Base-by-base conservation (phyloP, 2,797 vertebrate genomes). In the Echeneis naucrates region DNA sequence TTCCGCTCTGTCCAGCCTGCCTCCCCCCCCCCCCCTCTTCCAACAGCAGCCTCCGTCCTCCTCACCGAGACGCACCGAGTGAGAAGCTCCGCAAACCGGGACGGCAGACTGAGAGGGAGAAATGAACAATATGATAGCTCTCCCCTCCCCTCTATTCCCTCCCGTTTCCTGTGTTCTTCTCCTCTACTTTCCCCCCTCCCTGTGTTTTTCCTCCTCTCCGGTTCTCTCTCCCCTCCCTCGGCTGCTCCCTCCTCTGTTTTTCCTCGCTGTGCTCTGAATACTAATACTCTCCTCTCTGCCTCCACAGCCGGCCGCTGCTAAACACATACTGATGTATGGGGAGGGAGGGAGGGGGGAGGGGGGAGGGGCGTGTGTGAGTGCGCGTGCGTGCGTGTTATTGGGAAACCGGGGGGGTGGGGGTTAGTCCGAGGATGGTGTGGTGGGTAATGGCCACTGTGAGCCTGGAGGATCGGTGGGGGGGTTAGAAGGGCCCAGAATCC, bases 231-330 rank as follows among this genome's bases (percentile, higher is more conserved):
- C 80, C 82, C 88, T 83, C 86, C 80, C 87, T 76, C 71, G 4
- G 70, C 75, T 69, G 4, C 82, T 83, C 75, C 32, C 73, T 83
- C 77, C 69, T 64, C 60, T 60, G 63, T 79, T 78, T 75, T 78
- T 38, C 77, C 82, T 81, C 86, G 84, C 88, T 94, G 93, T 94
- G 94, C 91, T 89, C 91, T 83, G 94, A 95, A 95, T 95, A 94
- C 92, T 94, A 95, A 95, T 93, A 88, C 83, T 81, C 69, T 76
- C 87, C 83, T 88, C 86, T 77, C 85, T 79, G 88, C 89, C 90
- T 91, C 78, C 84, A 84, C 85, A 78, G 84, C 84, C 55, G 82
- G 78, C 86, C 88, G 77, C 84, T 82, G 88, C 91, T 93, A 93
- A 94, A 94, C 88, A 94, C 92, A 91, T 84, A 87, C 93, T 93